These are phyloP conservation scores for Nezara viridula DNA, from an alignment of 2,888 invertebrate genomes.

Conservation along the genomic window DNA sequence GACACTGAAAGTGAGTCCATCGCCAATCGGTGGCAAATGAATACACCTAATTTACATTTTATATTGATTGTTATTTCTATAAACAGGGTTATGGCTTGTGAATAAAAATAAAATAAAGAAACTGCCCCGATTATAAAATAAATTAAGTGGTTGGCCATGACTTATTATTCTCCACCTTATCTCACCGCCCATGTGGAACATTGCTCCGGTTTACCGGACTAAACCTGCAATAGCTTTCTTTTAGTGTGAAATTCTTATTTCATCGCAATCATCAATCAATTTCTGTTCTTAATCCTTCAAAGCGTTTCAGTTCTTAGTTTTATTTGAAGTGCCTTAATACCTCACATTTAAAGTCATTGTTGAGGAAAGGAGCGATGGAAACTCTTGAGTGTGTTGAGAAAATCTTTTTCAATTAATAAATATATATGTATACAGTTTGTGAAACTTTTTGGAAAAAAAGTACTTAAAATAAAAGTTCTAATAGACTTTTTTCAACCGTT, in stretches of 20 bases:
- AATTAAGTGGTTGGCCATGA: slow-evolving; percentile 5
- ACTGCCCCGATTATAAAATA: neutral
- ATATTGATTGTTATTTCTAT: neutral
- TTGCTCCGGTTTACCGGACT: neutral
- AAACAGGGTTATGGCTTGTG: neutral
- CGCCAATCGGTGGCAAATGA: neutral
- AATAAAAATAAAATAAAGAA: neutral
- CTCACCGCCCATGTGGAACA: neutral
- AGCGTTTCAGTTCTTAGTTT: too few relatives aligned
- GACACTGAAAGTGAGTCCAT: neutral
- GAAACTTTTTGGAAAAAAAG: too few relatives aligned
- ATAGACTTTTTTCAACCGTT: too few relatives aligned
- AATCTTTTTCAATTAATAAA: too few relatives aligned
- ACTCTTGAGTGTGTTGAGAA: too few relatives aligned
- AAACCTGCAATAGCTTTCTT: neutral
- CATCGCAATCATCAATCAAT: neutral
- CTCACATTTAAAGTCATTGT: too few relatives aligned
- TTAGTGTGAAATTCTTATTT: neutral
- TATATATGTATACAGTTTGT: too few relatives aligned
- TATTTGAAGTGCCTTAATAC: too few relatives aligned
- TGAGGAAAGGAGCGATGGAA: too few relatives aligned
- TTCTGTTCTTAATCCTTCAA: neutral
- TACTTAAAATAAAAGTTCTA: too few relatives aligned
- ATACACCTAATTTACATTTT: neutral
- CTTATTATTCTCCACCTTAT: too few relatives aligned